A percentile compares a stretch with the other conserved stretches of the same genome.
These are phyloP conservation scores for Plectropomus leopardus DNA, from an alignment of 2,113 vertebrate species.

Conservation along the genomic window DNA sequence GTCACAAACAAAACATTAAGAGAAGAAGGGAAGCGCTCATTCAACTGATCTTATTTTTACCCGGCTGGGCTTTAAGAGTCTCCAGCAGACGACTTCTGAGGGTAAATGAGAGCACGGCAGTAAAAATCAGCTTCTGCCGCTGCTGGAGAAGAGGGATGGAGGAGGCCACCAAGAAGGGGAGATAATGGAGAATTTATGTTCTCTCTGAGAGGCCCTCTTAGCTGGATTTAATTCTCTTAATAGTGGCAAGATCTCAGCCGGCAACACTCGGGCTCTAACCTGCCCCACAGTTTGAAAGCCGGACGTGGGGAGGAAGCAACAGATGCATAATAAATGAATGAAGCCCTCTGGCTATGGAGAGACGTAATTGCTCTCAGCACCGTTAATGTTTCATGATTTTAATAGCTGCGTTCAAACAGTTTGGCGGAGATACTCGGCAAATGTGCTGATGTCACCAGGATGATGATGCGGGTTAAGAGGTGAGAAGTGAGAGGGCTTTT, in stretches of 20 bases:
- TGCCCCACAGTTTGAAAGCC: conserved; percentile 64
- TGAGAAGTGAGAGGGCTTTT: conserved; percentile 41
- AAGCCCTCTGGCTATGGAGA: conserved; percentile 66
- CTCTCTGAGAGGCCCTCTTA: conserved; percentile 74
- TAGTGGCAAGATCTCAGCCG: conserved; percentile 68
- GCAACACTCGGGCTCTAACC: conserved; percentile 69
- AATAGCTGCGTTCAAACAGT: conserved; percentile 70
- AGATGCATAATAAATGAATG: conserved; percentile 79
- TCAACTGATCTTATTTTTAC: conserved; percentile 57
- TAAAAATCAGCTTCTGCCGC: conserved; percentile 59
- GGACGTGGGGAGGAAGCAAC: conserved; percentile 50
- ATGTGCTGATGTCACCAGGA: conserved; percentile 55
- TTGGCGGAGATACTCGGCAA: conserved; percentile 32
- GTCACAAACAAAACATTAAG: conserved; percentile 67
- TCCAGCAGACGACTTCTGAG: conserved; percentile 49
- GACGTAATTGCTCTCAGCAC: conserved; percentile 75
- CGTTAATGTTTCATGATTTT: conserved; percentile 81
- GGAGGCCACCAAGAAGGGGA: conserved; percentile 69
- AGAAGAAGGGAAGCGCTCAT: conserved; percentile 18
- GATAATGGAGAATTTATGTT: conserved; percentile 83
- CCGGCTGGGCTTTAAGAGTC: conserved; percentile 50
- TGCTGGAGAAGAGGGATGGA: conserved; percentile 62
- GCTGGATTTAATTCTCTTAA: conserved; percentile 81
- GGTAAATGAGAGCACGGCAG: conserved; percentile 48
- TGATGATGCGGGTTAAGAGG: conserved; percentile 39